phyloP scores from a whole-genome alignment of 2,888 invertebrate species.

The Antheraea assamensis region DNA sequence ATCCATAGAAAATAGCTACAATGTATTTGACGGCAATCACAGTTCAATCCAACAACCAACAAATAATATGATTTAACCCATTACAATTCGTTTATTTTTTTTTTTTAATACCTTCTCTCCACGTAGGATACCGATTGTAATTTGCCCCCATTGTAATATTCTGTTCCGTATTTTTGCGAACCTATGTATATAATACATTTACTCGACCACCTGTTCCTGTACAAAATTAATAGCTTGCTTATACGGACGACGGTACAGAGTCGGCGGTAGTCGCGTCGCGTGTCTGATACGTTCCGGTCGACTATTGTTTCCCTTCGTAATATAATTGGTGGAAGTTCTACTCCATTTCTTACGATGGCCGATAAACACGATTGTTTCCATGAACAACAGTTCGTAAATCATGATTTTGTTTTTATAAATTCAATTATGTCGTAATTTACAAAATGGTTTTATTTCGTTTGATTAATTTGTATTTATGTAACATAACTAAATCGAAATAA shows the following conservation, averaged over 20 bases:
- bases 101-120: neutral
- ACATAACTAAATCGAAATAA: neutral
- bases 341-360: conserved; percentile 52
- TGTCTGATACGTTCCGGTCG: conserved; percentile 41
- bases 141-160: conserved; percentile 24
- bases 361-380: conserved; percentile 45
- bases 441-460: neutral
- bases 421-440: neutral
- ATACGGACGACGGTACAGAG: conserved; percentile 36
- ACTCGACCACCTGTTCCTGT: conserved; percentile 42
- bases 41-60: no score
- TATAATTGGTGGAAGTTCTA: conserved; percentile 63
- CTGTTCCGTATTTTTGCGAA: conserved; percentile 29
- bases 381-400: conserved; percentile 39
- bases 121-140: neutral
- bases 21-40: no score
- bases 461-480: neutral
- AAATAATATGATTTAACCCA: no score
- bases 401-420: conserved; percentile 20
- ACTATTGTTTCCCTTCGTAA: conserved; percentile 49
- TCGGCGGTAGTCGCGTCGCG: conserved; percentile 40
- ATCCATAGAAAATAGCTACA: no score
- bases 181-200: conserved; percentile 21
- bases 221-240: conserved; percentile 36
- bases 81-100: no score